Evolutionary conservation across 2,797 vertebrate species (phyloP).

Genomic region (Euthynnus affinis): DNA sequence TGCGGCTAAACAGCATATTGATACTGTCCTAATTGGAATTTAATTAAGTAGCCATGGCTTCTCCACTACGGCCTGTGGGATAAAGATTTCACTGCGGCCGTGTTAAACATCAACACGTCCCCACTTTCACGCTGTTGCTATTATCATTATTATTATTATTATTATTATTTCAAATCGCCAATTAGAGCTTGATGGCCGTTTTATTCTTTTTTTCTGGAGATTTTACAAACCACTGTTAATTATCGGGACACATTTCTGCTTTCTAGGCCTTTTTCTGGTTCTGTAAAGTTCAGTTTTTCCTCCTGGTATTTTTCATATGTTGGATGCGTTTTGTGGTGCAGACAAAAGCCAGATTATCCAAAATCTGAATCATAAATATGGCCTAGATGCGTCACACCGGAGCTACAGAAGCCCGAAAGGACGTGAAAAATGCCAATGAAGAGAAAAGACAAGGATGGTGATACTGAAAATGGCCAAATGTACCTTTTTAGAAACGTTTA

Average conservation of each 20-base stretch:
- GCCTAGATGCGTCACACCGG: background rate
- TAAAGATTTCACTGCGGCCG: conserved; percentile 96
- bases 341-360: background rate
- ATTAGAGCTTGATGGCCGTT: conserved; percentile 59
- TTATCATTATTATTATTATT: conserved; percentile 70
- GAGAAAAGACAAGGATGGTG: background rate
- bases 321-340: background rate
- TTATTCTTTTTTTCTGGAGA: conserved; percentile 26
- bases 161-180: conserved; percentile 71
- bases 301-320: background rate
- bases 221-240: conserved; percentile 10
- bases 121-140: conserved; percentile 68
- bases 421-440: background rate
- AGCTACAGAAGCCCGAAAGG: background rate
- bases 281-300: background rate
- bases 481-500: background rate
- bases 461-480: background rate
- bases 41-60: conserved; percentile 91
- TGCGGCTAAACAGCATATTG: conserved; percentile 95
- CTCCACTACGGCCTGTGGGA: conserved; percentile 91
- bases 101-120: conserved; percentile 92
- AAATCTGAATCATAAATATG: background rate
- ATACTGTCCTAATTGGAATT: conserved; percentile 99
- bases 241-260: background rate
- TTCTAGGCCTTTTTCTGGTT: background rate